These are phyloP conservation scores for Pristiophorus japonicus DNA, from an alignment of 2,113 vertebrate genomes.

Conservation along the genomic window DNA sequence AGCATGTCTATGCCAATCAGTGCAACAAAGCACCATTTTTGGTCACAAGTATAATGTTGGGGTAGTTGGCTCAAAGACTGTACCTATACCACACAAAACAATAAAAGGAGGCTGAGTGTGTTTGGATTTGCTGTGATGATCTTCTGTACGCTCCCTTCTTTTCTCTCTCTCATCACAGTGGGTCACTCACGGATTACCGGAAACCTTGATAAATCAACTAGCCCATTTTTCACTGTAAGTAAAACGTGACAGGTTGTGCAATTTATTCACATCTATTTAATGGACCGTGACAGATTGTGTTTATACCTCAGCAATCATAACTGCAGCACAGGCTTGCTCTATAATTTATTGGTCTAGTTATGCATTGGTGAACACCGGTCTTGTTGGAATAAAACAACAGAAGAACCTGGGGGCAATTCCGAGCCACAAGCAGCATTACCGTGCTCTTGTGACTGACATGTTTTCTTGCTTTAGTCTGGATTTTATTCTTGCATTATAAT, in stretches of 20 bases:
- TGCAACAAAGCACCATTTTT: not conserved
- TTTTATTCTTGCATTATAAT: not conserved
- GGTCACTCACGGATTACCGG: not conserved
- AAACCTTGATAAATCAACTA: not conserved
- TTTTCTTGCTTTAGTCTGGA: not conserved
- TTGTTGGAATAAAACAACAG: not conserved
- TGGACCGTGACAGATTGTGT: constrained; percentile 28
- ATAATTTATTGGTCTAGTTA: not conserved
- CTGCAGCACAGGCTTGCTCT: not conserved
- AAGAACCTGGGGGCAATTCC: not conserved
- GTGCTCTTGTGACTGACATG: not conserved
- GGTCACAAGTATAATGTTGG: not conserved
- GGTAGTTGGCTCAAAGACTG: not conserved
- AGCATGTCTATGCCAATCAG: not conserved
- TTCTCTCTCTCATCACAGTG: not conserved
- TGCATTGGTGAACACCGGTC: not conserved
- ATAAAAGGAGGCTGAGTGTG: not conserved
- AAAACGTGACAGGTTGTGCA: not conserved
- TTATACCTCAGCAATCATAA: constrained; percentile 34
- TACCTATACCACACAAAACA: not conserved
- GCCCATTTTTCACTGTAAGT: not conserved
- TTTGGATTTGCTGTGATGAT: not conserved
- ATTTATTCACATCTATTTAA: constrained; percentile 26
- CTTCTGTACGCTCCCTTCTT: not conserved
- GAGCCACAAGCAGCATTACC: not conserved